Conservation (phyloP, 2,888 invertebrate genomes). For the Desoria tigrina region DNA sequence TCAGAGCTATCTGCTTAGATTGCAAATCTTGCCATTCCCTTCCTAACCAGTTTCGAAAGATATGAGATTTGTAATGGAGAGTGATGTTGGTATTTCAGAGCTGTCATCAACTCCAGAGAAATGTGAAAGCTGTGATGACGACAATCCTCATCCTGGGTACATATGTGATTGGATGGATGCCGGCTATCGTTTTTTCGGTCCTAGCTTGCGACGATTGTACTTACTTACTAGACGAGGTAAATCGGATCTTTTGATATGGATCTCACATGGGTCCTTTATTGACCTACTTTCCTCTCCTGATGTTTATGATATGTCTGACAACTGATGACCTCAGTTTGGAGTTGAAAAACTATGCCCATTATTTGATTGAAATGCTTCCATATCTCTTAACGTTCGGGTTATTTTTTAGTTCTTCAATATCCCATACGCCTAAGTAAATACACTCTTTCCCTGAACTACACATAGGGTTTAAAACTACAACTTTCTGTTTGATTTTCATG, state of each 20-base stretch:
- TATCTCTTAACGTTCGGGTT: too few species aligned
- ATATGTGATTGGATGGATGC: constrained; percentile 66
- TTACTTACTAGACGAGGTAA: constrained; percentile 52
- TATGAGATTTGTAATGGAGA: too few species aligned
- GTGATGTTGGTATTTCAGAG: constrained; percentile 39
- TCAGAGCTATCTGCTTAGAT: too few species aligned
- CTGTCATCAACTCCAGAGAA: constrained; percentile 55
- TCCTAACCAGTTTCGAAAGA: too few species aligned
- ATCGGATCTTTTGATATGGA: constrained; percentile 1
- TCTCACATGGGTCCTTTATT: constrained; percentile 1
- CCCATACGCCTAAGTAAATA: constrained; percentile 2
- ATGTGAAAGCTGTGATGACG: constrained; percentile 64
- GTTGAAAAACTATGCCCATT: too few species aligned
- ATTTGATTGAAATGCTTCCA: too few species aligned
- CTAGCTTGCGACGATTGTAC: constrained; percentile 63
- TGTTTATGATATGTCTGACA: neutral
- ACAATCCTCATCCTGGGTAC: constrained; percentile 66
- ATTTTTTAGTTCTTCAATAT: too few species aligned
- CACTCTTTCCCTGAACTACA: too few species aligned
- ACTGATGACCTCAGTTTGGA: too few species aligned
- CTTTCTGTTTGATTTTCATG: neutral
- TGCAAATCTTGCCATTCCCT: too few species aligned
- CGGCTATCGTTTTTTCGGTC: constrained; percentile 63
- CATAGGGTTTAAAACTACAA: neutral
- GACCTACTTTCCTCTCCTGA: constrained; percentile 3